A percentile compares a stretch with the other conserved stretches of the same genome.
phyloP scores from a whole-genome alignment of 2,888 invertebrate species.

The Alloscopus bannaensis region DNA sequence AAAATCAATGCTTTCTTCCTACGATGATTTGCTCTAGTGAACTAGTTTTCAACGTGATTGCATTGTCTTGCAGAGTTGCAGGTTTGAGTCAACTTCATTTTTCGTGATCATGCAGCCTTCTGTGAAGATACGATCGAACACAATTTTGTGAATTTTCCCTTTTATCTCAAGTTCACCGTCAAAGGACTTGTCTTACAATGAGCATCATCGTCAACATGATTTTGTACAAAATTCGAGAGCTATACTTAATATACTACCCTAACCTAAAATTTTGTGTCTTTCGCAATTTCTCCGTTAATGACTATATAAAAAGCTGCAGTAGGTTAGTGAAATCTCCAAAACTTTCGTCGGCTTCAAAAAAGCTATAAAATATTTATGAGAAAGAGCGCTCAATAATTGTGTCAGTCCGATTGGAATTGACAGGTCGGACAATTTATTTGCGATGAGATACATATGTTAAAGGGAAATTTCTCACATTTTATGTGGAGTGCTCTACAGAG shows the following conservation, averaged over 20 bases:
- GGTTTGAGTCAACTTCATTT: background rate
- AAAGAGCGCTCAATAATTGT: background rate
- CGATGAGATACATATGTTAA: background rate
- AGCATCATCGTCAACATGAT: no score
- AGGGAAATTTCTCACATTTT: background rate
- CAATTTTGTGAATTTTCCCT: slow-evolving; percentile 38
- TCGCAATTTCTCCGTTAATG: no score
- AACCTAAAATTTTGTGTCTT: no score
- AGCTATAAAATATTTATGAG: background rate
- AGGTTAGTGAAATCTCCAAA: no score
- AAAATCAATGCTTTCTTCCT: slow-evolving; percentile 34
- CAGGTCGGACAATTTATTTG: slow-evolving; percentile 31
- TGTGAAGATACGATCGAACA: no score
- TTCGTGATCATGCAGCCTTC: slow-evolving; percentile 7
- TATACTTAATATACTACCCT: no score
- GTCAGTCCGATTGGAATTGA: slow-evolving; percentile 24
- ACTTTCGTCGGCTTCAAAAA: no score
- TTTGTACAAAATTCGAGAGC: no score
- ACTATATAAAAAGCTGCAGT: no score
- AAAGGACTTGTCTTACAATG: no score
- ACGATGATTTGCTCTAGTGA: slow-evolving; percentile 61
- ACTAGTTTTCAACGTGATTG: slow-evolving; percentile 42
- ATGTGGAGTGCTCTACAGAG: slow-evolving; percentile 13
- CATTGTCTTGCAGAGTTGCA: background rate
- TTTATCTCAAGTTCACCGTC: slow-evolving; percentile 39